A percentile compares a stretch with the other conserved stretches of the same genome.
These are phyloP conservation scores for Nesidiocoris tenuis DNA, from an alignment of 2,888 invertebrate species.

Conservation along the genomic window DNA sequence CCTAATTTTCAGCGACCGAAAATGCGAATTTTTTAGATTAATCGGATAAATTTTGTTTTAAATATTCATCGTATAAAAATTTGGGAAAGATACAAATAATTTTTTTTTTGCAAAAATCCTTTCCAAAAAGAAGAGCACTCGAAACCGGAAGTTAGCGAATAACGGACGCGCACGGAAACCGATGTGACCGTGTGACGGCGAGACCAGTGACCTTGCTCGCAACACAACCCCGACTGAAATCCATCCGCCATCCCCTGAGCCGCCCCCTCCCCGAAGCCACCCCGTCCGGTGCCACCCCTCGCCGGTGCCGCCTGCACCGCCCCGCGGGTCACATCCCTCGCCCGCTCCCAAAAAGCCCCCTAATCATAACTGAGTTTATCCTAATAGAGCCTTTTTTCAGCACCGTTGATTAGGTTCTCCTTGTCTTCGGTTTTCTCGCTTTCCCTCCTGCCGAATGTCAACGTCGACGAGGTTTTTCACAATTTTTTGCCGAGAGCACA, in stretches of 20 bases:
- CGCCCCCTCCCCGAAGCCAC: conserved; percentile 1
- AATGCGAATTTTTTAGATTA: no score
- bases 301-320: not conserved
- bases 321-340: conserved; percentile 14
- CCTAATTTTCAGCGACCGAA: no score
- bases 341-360: conserved; percentile 18
- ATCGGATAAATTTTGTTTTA: no score
- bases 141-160: not conserved
- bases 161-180: not conserved
- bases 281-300: conserved; percentile 9
- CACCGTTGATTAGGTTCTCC: conserved; percentile 8
- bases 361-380: conserved; percentile 32
- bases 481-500: no score
- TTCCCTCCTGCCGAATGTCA: no score
- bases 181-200: conserved; percentile 17
- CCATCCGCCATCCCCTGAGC: conserved; percentile 22
- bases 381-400: conserved; percentile 9
- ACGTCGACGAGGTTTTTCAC: no score
- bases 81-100: no score
- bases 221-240: conserved; percentile 24
- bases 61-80: no score
- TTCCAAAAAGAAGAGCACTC: no score
- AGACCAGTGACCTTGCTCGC: conserved; percentile 16
- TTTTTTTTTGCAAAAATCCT: no score
- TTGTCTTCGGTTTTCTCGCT: not conserved